Conservation (phyloP, 2,888 invertebrate species). For the Nysson spinosus region DNA sequence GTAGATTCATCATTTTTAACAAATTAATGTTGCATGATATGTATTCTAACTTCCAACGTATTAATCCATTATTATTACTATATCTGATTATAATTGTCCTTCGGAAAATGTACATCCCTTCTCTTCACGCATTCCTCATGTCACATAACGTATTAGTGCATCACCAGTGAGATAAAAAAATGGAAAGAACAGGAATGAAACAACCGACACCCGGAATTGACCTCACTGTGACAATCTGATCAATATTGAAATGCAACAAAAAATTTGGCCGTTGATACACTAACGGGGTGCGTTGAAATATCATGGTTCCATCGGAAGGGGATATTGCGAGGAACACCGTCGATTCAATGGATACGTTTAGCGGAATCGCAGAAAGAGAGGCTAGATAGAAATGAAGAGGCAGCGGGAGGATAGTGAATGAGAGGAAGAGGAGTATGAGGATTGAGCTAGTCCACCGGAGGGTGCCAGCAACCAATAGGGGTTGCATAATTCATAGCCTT, state of each 20-base stretch:
- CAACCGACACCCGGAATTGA: too few relatives aligned
- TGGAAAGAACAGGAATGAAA: too few relatives aligned
- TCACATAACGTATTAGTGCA: too few relatives aligned
- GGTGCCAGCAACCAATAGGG: conserved; percentile 63
- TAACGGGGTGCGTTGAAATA: conserved; percentile 37
- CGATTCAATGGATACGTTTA: conserved; percentile 52
- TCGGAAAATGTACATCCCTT: too few relatives aligned
- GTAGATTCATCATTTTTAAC: too few relatives aligned
- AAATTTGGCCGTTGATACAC: conserved; percentile 19
- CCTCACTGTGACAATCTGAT: too few relatives aligned
- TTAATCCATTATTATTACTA: too few relatives aligned
- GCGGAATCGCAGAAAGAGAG: conserved; percentile 22
- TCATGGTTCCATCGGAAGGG: conserved; percentile 31
- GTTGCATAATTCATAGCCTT: conserved; percentile 72
- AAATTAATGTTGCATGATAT: too few relatives aligned
- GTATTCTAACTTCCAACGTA: too few relatives aligned
- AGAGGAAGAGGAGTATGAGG: conserved; percentile 39
- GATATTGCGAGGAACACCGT: conserved; percentile 48
- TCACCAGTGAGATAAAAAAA: too few relatives aligned
- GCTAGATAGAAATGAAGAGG: conserved; percentile 5
- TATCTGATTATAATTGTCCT: too few relatives aligned
- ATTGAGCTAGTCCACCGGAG: conserved; percentile 57
- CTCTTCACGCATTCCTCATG: too few relatives aligned
- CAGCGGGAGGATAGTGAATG: conserved; percentile 8
- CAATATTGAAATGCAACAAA: conserved; percentile 17